Base-by-base conservation (phyloP, 64 coral and sea anemone species). In the Porites lutea region DNA sequence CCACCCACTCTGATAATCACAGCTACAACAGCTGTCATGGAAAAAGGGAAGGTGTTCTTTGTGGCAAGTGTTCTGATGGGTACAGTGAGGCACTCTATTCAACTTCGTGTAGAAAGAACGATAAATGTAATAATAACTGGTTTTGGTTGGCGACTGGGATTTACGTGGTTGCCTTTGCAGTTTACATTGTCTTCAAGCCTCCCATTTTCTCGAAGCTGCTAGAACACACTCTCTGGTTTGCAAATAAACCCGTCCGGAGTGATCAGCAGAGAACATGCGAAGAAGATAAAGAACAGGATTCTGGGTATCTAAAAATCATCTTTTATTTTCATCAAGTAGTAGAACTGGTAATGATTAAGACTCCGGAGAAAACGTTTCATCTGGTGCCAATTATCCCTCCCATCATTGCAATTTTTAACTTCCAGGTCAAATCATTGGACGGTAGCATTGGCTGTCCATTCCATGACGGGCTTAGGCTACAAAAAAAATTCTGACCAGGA, bases 271-370 rank as follows among this genome's bases (percentile, higher is more conserved):
- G 18, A 8, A 5, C 59, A 63, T n/a, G 10, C 6, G 46, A 69
- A 22, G 46, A n/a, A 1, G 20, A 52, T 18, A 10, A 52, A 4
- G 19, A 67, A 69, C 47, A 78, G 76, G 81, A 91, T 59, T 6
- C 71, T 14, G 95, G 92, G 75, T 97, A 88, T 75, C 44, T 94
- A 18, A 94, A 97, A 37, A 97, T 97, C 18, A 13, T 88, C 4
- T 94, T 97, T 63, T 97, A 97, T 18, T 97, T 91, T 78, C 94
- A 97, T 64, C 95, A 97, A 65, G 92, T 94, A 5, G 92, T 48
- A 3, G 93, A 83, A 7, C 10, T 97, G 20, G 18, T 97, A 2
- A 70, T 94, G 15, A 18, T 94, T 5, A 82, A 71, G 14, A 88
- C 88, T 5, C 75, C 76, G 3, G 53, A 68, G 5, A 66, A 70